A percentile compares a stretch with the other conserved stretches of the same genome.
These are phyloP conservation scores for Nothocercus julius DNA, from an alignment of 2,113 vertebrate species.

Conservation along the genomic window DNA sequence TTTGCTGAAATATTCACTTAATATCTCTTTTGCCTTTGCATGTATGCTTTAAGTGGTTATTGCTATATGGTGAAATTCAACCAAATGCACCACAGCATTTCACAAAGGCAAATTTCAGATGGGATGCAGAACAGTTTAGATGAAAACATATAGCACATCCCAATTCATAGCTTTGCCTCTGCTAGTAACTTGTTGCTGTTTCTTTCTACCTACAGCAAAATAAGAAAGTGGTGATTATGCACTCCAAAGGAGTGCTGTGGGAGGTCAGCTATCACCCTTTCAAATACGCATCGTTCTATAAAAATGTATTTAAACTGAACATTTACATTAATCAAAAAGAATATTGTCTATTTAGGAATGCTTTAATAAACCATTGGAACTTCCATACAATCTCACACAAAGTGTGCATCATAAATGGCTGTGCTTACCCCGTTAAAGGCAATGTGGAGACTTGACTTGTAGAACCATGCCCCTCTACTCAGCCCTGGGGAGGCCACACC, in stretches of 20 bases:
- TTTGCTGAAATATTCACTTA: not conserved
- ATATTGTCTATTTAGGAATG: not conserved
- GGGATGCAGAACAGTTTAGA: not conserved
- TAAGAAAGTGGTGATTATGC: not conserved
- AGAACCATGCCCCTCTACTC: no score
- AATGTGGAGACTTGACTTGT: not conserved
- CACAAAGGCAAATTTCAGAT: not conserved
- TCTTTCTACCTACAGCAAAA: not conserved
- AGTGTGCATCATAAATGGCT: not conserved
- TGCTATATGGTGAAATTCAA: not conserved
- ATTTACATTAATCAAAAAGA: not conserved
- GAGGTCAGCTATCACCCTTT: not conserved
- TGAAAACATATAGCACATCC: not conserved
- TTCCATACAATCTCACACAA: not conserved
- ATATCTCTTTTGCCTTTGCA: not conserved
- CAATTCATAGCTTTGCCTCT: not conserved
- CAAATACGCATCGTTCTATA: accelerated
- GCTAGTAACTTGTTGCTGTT: not conserved
- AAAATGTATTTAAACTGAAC: not conserved
- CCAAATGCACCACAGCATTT: not conserved
- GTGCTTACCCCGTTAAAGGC: not conserved
- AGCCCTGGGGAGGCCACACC: no score
- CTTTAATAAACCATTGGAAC: not conserved
- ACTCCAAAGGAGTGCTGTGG: not conserved
- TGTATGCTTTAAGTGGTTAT: not conserved